Conservation (phyloP, 2,797 vertebrate genomes). For the Anguilla obscura region DNA sequence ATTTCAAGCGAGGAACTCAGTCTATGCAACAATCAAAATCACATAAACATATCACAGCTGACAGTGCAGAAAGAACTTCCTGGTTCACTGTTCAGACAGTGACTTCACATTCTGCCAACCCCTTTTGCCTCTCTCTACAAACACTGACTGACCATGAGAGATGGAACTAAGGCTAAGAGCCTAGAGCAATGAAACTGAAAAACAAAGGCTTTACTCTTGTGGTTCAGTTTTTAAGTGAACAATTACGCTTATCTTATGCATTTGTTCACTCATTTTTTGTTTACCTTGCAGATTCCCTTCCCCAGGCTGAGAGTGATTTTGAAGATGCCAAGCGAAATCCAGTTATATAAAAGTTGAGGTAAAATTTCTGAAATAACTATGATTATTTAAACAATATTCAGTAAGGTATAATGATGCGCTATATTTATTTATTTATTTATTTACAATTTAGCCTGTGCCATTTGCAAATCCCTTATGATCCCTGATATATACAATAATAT, state of each 20-base stretch:
- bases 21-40: constrained; percentile 39
- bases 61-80: background rate
- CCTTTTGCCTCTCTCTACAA: background rate
- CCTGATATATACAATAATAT: background rate
- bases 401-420: no score
- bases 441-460: background rate
- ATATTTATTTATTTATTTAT: background rate
- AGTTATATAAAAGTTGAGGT: no score
- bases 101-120: constrained; percentile 12
- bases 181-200: background rate
- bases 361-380: no score
- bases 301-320: background rate
- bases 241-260: background rate
- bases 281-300: background rate
- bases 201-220: background rate
- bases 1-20: constrained; percentile 63
- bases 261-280: background rate
- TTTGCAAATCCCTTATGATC: background rate
- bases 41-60: background rate
- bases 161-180: background rate
- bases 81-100: background rate
- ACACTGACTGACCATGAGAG: constrained; percentile 13
- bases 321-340: background rate
- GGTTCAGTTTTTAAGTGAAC: background rate
- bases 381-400: no score